Evolutionary conservation across 2,113 vertebrate genomes (phyloP).

Genomic region (Brachionichthys hirsutus): DNA sequence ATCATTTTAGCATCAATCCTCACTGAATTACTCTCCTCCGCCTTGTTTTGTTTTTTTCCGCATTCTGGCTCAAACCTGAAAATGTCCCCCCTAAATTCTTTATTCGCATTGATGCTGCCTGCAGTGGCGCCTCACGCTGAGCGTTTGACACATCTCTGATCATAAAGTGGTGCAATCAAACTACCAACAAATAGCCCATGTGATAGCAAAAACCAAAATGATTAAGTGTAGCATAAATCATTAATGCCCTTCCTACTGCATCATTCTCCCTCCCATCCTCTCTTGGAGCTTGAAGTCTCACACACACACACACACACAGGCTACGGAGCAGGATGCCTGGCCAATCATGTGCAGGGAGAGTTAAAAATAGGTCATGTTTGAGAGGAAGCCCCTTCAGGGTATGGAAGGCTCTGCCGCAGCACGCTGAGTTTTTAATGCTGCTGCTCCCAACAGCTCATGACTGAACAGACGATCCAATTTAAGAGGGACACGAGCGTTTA

Average conservation of each 20-base stretch:
- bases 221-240: conserved; percentile 33
- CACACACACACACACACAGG: conserved; percentile 57
- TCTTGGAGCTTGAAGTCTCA: conserved; percentile 35
- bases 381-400: conserved; percentile 76
- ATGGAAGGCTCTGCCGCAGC: conserved; percentile 69
- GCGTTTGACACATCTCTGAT: conserved; percentile 7
- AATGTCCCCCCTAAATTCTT: conserved; percentile 68
- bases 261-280: conserved; percentile 28
- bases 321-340: conserved; percentile 56
- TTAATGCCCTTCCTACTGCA: conserved; percentile 39
- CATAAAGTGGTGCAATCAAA: conserved; percentile 12
- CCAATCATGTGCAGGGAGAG: conserved; percentile 75
- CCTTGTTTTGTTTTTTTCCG: conserved; percentile 28
- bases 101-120: conserved; percentile 60
- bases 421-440: conserved; percentile 41
- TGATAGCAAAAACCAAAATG: conserved; percentile 17
- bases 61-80: conserved; percentile 34
- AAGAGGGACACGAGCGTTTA: conserved; percentile 8
- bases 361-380: conserved; percentile 81
- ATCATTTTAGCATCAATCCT: conserved; percentile 24
- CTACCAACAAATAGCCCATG: conserved; percentile 3
- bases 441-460: conserved; percentile 49
- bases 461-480: conserved; percentile 26
- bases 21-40: conserved; percentile 25
- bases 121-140: conserved; percentile 46